A percentile compares a stretch with the other conserved stretches of the same genome.
These are phyloP conservation scores for Brenthis hecate DNA, from an alignment of 2,888 invertebrate species.

Conservation along the genomic window DNA sequence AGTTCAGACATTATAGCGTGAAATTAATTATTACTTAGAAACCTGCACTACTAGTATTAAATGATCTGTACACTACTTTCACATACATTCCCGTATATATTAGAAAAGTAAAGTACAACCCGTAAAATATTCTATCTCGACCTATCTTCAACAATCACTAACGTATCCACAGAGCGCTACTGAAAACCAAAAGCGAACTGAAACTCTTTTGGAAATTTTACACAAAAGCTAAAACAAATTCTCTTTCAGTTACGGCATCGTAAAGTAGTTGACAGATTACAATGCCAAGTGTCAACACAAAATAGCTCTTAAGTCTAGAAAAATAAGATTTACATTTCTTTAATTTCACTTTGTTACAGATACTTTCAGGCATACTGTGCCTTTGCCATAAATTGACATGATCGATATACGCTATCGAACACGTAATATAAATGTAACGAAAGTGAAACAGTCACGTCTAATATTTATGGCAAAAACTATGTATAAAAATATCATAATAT, in stretches of 20 bases:
- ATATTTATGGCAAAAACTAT: not conserved
- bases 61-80: too few species aligned
- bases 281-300: not conserved
- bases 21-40: too few species aligned
- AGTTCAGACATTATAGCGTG: too few species aligned
- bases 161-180: not conserved
- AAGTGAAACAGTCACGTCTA: conserved; percentile 1
- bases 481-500: too few species aligned
- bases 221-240: conserved; percentile 11
- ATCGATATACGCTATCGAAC: conserved; percentile 8
- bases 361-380: not conserved
- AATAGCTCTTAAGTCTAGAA: not conserved
- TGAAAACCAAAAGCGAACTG: too few species aligned
- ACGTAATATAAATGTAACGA: not conserved
- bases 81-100: too few species aligned
- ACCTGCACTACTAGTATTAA: too few species aligned
- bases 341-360: not conserved
- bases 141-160: conserved; percentile 1
- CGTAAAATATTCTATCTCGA: too few species aligned
- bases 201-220: conserved; percentile 6
- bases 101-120: too few species aligned
- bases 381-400: not conserved
- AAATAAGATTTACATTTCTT: not conserved
- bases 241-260: conserved; percentile 17
- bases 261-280: conserved; percentile 27